Evolutionary conservation across 2,888 invertebrate species (phyloP), one percentile per base, ranked within the genome.

Genomic region (Drosophila meridiana): DNA sequence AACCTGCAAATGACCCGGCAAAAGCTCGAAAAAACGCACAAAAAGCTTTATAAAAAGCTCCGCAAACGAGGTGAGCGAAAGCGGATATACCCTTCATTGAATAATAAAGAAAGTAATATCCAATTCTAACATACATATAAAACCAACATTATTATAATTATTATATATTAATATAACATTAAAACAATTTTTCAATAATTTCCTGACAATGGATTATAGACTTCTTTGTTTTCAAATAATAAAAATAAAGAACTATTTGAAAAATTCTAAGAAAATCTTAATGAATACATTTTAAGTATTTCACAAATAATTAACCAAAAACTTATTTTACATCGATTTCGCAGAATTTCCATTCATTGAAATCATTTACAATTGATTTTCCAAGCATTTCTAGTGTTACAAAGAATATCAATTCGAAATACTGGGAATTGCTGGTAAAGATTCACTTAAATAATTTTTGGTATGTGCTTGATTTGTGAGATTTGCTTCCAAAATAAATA

Each of bases 1-100:
- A 76, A 72, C 42, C 43, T 78, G 70, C 75, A 78, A 77, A 78
- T 75, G 70, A 38, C 59, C 52, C 36, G 57, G 52, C 76, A 69
- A 75, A 68, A 72, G 36, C 66, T 63, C 26, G 13, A 30, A 59
- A 45, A 47, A 9, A 4, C 20, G 2, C 50, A 34, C 50, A 50
- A 5, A 32, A 60, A 38, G 30, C 20, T 40, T 30, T 30, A 32
- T 3, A 14, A 9, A 50, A 40, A 66, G 56, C 66, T 68, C 26
- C 42, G 14, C 30, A 43, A 3, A 5, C 1, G 36, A 0, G 11
- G 11, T 2, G 11, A 7, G n/a, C 13, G 61, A 34, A 48, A 32
- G 20, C 4, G 36, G 36, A 56, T n/a, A 64, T 42, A 20, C n/a
- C 14, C 8, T 14, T 26, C 9, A 14, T 50, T 50, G 56, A 5